Percentiles rank a stretch among this genome's conserved stretches.
Evolutionary conservation across 2,797 vertebrate species (phyloP).

Genomic region (Chelon auratus): DNA sequence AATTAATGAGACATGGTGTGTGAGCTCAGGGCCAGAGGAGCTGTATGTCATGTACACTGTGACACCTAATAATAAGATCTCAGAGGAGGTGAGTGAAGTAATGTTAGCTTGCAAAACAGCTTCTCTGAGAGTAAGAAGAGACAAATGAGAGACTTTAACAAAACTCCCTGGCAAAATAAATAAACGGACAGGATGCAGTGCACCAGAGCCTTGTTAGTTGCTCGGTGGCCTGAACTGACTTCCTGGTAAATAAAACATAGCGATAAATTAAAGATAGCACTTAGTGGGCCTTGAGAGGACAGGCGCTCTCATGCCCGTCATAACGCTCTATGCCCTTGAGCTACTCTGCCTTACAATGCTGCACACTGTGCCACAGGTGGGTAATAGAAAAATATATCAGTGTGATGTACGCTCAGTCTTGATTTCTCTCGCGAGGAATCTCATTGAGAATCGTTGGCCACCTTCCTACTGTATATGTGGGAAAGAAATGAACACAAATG

Average conservation of each 20-base stretch:
- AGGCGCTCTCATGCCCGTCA: slow-evolving; percentile 5
- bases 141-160: background rate
- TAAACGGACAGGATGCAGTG: background rate
- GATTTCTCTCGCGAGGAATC: slow-evolving; percentile 19
- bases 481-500: slow-evolving; percentile 46
- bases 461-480: slow-evolving; percentile 21
- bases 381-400: slow-evolving; percentile 45
- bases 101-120: slow-evolving; percentile 1
- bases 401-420: slow-evolving; percentile 36
- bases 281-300: slow-evolving; percentile 23
- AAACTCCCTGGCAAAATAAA: background rate
- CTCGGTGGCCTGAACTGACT: slow-evolving; percentile 51
- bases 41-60: slow-evolving; percentile 44
- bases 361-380: slow-evolving; percentile 39
- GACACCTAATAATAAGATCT: slow-evolving; percentile 54
- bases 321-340: slow-evolving; percentile 51
- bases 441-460: slow-evolving; percentile 10
- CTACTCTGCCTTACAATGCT: slow-evolving; percentile 12
- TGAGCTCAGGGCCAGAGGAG: slow-evolving; percentile 56
- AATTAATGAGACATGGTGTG: slow-evolving; percentile 74
- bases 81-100: background rate
- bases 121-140: background rate
- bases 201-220: slow-evolving; percentile 15
- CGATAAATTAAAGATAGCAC: slow-evolving; percentile 73
- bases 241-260: slow-evolving; percentile 74